Conservation (phyloP, 2,113 vertebrate species). For the Hydrolagus affinis region DNA sequence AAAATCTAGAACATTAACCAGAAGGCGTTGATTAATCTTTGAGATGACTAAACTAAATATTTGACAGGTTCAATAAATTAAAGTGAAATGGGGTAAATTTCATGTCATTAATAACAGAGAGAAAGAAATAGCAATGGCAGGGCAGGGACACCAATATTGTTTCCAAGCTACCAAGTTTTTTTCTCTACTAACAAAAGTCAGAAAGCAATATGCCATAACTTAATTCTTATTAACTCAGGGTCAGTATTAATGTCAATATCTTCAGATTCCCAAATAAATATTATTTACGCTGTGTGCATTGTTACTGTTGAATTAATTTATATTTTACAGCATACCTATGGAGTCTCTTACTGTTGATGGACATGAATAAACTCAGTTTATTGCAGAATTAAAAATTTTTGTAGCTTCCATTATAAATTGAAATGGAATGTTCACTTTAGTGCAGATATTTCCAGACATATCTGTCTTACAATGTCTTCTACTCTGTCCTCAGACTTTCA, state of each 20-base stretch:
- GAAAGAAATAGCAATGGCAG: background rate
- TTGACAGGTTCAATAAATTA: background rate
- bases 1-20: background rate
- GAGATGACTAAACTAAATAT: background rate
- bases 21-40: background rate
- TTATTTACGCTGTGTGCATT: background rate
- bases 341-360: background rate
- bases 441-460: constrained; percentile 23
- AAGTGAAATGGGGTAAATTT: background rate
- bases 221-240: too few relatives aligned
- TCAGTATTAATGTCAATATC: background rate
- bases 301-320: background rate
- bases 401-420: background rate
- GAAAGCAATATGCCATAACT: background rate
- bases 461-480: constrained; percentile 18
- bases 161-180: background rate
- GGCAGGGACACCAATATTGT: background rate
- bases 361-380: background rate
- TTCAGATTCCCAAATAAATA: background rate
- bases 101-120: background rate
- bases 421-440: background rate
- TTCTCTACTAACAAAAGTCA: background rate
- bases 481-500: constrained; percentile 18
- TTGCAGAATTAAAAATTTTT: constrained; percentile 11
- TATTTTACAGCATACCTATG: background rate